Base-by-base conservation (phyloP, 2,888 invertebrate species). In the Netelia virgata region DNA sequence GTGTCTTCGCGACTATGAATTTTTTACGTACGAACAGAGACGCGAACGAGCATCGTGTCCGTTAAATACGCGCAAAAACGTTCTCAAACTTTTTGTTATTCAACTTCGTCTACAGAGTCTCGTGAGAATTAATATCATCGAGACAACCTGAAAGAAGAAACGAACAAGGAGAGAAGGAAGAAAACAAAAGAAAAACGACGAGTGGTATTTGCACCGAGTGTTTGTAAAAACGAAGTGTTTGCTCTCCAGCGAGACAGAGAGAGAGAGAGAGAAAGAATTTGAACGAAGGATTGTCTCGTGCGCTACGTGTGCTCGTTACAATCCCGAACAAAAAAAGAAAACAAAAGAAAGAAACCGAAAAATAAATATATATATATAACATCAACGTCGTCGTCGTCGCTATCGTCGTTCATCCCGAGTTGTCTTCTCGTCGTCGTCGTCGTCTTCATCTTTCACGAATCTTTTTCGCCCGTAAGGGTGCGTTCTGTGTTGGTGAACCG, bases 221-320 rank as follows among this genome's bases (percentile, higher is more conserved):
- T 16, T 50, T 9, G 73, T 73, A 36, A 50, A 55, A 41, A n/a
- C 36, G 0, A 16, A n/a, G 73, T 50, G 61, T 36, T 20, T 14
- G 61, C 20, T 28, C 16, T 50, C 63, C 66, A 53, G 43, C 53
- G 68, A 75, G 66, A 79, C n/a, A 23, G 68, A 75, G 61, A 79
- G 63, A 75, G 61, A 79, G 68, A 75, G 66, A 79, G 63, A 75
- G 61, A 79, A 36, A 70, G 57, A 68, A 85, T 85, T 72, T 73
- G 36, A 63, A 28, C 69, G 1, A 64, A 53, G 75, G 64, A 78
- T 47, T 73, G 55, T 76, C 75, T 72, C 61, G 78, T 72, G 47
- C 80, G 59, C 64, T 70, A 36, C 75, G 78, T 64, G 68, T 75
- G 69, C 55, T 75, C 61, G 69, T 55, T 55, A 55, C 78, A 53